Percentiles rank a stretch among this genome's conserved stretches.
Conservation (phyloP, 2,113 vertebrate species). For the Azemiops feae region DNA sequence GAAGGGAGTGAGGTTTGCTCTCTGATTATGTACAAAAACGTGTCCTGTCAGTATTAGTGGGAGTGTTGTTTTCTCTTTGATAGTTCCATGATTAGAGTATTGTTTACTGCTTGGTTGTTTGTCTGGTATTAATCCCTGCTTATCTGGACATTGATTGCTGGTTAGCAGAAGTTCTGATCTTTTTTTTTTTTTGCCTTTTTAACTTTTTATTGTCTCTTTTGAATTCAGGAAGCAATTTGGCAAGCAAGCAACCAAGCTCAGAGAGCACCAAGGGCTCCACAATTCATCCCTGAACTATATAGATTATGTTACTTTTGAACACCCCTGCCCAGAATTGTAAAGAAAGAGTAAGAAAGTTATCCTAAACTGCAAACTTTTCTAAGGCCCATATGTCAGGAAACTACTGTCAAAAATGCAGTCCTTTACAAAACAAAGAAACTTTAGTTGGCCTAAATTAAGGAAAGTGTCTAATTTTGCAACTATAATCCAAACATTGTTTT, state of each 20-base stretch:
- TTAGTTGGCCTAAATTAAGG: neutral
- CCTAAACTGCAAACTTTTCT: neutral
- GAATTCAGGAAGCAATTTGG: neutral
- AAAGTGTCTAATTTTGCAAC: constrained; percentile 4
- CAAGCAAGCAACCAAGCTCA: neutral
- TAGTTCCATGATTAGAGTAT: neutral
- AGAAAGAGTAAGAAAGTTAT: neutral
- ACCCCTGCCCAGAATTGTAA: neutral
- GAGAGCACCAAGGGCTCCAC: too few relatives aligned
- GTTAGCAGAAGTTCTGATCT: neutral
- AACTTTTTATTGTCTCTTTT: neutral
- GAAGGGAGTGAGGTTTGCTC: neutral
- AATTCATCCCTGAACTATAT: neutral
- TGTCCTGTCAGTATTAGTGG: neutral
- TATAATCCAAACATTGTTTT: constrained; percentile 8
- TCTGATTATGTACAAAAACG: neutral
- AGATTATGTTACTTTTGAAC: neutral
- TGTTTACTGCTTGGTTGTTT: neutral
- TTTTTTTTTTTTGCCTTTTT: neutral
- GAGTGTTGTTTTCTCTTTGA: neutral
- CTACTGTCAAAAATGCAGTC: neutral
- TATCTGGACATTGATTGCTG: neutral
- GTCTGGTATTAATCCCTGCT: neutral
- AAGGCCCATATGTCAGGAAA: constrained; percentile 8
- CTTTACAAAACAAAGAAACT: neutral